Evolutionary conservation across 2,797 vertebrate species (phyloP).

Genomic region (Limnodromus scolopaceus): DNA sequence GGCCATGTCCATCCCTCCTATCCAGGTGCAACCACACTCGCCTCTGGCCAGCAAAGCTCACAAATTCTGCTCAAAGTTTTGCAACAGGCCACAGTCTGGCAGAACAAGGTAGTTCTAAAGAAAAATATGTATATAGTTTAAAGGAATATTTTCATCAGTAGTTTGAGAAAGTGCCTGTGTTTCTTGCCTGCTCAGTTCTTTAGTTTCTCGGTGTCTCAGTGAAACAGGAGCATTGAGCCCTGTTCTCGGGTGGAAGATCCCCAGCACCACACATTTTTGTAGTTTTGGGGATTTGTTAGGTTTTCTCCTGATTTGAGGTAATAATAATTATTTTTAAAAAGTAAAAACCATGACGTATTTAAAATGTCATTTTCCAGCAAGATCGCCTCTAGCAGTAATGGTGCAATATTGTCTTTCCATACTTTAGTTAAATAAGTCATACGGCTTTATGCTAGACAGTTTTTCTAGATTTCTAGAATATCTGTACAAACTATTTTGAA

Average conservation of each 20-base stretch:
- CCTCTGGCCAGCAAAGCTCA: not conserved
- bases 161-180: not conserved
- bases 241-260: not conserved
- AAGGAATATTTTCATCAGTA: not conserved
- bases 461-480: not conserved
- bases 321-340: not conserved
- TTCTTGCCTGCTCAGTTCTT: not conserved
- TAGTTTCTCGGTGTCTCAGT: not conserved
- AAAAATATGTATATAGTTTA: accelerated
- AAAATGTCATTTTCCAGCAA: not conserved
- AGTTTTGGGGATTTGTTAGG: not conserved
- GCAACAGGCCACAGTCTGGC: not conserved
- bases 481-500: not conserved
- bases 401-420: not conserved
- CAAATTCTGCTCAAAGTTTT: not conserved
- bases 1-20: not conserved
- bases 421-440: not conserved
- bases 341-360: not conserved
- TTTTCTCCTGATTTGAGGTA: not conserved
- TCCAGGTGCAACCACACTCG: accelerated
- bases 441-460: not conserved
- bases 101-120: not conserved
- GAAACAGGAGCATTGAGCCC: not conserved
- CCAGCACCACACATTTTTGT: not conserved
- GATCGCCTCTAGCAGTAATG: not conserved